Evolutionary conservation across 1,140 invertebrate species (phyloP).

Genomic region (Vanessa tameamea): DNA sequence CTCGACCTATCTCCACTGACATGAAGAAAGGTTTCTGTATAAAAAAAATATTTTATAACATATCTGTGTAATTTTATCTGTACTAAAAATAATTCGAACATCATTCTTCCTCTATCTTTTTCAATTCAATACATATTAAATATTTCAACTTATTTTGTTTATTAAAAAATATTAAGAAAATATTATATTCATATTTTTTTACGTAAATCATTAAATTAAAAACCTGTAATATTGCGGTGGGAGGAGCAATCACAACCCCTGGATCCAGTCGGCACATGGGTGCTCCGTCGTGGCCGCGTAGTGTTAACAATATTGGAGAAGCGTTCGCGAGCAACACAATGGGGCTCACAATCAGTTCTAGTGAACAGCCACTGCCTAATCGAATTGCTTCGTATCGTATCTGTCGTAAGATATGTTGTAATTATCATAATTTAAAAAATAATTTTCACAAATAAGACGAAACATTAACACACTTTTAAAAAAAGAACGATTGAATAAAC

Average conservation of each 20-base stretch:
- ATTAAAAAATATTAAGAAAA: too few species aligned
- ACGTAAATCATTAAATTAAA: neutral
- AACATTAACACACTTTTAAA: too few species aligned
- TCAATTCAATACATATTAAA: too few species aligned
- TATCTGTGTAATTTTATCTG: neutral
- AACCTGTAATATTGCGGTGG: conserved; percentile 50
- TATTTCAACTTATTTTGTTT: too few species aligned
- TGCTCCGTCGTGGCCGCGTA: conserved; percentile 62
- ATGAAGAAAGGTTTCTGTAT: conserved; percentile 69
- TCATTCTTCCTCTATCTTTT: too few species aligned
- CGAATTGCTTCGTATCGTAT: conserved; percentile 55
- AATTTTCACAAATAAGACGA: too few species aligned
- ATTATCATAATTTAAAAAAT: too few species aligned
- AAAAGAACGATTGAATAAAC: too few species aligned
- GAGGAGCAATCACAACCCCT: conserved; percentile 54
- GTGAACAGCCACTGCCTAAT: conserved; percentile 59
- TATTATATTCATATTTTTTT: too few species aligned
- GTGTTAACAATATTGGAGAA: conserved; percentile 49
- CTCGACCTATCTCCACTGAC: conserved; percentile 59
- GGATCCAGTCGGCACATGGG: conserved; percentile 63
- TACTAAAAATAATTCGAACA: too few species aligned
- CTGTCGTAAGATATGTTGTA: conserved; percentile 31
- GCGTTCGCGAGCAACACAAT: conserved; percentile 63
- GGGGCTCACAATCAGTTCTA: conserved; percentile 55
- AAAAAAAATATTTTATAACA: neutral